Evolutionary conservation across 1,140 invertebrate species (phyloP), one percentile per base, ranked within the genome.

Genomic region (Drosophila kanapiae): DNA sequence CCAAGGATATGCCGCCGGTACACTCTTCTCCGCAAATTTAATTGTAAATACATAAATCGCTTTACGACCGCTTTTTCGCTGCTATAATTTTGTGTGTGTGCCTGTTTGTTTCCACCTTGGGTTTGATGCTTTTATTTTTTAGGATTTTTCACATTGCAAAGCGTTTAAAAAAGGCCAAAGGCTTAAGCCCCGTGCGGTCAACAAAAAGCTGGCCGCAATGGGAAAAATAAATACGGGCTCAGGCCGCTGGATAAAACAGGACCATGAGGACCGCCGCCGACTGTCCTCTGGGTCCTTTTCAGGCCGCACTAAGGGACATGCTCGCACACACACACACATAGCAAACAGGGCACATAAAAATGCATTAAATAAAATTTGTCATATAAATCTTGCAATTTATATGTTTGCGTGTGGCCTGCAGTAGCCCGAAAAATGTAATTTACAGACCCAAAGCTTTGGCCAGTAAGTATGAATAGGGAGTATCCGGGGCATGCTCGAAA

Each of bases 331-430:
- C 38, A 57, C 37, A 43, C n/a, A 45, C 31, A 74, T n/a, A n/a
- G n/a, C 51, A 40, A 6, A 23, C 40, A 45, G 35, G 48, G 43
- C 53, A 65, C 72, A 90, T 84, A 90, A 90, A 88, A 88, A 90
- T 88, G 84, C 84, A 88, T 88, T 88, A 90, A 90, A 88, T 90
- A 88, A 88, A 88, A 90, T 88, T 90, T 88, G 85, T 90, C 84
- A 88, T 88, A 88, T 88, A 88, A 88, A 88, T 88, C 84, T 90
- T 90, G 84, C 84, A 88, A 88, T 90, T 90, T 90, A 88, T 85
- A 74, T 83, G 84, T 88, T 80, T 75, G 64, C 62, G 58, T 51
- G 49, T 49, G 59, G 54, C 60, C 67, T 78, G 75, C 76, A 78
- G 75, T 59, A 74, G 68, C 74, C 78, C 77, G 84, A 80, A 88